Base-by-base conservation (phyloP, 1,140 invertebrate genomes). In the Thaumetopoea pityocampa region DNA sequence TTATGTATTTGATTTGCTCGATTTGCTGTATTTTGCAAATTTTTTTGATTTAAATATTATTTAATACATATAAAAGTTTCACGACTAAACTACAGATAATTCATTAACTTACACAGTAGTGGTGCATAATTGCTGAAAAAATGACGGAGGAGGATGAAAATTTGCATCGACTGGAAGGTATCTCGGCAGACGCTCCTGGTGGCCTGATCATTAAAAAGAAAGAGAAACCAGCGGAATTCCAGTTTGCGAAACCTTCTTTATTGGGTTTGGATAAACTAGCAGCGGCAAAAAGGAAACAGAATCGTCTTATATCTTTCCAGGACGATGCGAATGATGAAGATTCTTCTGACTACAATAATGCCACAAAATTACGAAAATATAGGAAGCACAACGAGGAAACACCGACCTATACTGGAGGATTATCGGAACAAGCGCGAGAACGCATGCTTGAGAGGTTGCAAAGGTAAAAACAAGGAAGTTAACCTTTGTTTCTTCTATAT, bases 401-500 rank as follows among this genome's bases (percentile, higher is more conserved):
- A 4, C 97, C 97, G 0, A 94, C 96, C 0, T 90, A 98, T 65
- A 97, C 96, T 2, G 96, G 96, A 19, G 96, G 96, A 12, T 92
- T 98, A 1, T 94, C 92, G 20, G 88, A 90, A 35, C 91, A 93
- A 71, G 95, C 94, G 0, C 86, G 89, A 48, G 89, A 92, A 58
- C 87, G 92, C 50, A 86, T 94, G 49, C 80, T 92, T 17, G 87
- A 92, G 47, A 86, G 93, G 34, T 72, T 93, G 22, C 72, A 54
- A 84, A 88, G 58, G 85, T 86, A 70, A 65, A 37, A 15, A 28
- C n/a, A n/a, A n/a, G n/a, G n/a, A n/a, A n/a, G n/a, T n/a, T n/a
- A n/a, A n/a, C n/a, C n/a, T n/a, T n/a, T n/a, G n/a, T n/a, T n/a
- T n/a, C n/a, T n/a, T n/a, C n/a, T n/a, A n/a, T n/a, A n/a, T n/a